Evolutionary conservation across 2,888 invertebrate species (phyloP), one percentile per base, ranked within the genome.

Genomic region (Lasioglossum vierecki): DNA sequence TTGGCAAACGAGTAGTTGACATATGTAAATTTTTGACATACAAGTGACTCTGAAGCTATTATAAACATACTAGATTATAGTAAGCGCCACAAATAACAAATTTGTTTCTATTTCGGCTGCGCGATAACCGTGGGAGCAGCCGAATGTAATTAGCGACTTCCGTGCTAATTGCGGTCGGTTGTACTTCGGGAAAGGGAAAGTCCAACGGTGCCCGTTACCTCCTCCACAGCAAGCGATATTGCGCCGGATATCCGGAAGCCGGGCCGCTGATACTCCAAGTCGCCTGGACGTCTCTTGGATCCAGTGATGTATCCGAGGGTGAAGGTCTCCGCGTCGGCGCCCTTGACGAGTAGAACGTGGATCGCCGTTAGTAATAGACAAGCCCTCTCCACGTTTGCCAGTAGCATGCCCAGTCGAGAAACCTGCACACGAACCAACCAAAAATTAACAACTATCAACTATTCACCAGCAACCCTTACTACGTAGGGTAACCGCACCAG

Each of bases 251-350:
- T 97, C 74, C 96, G 96, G 80, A 96, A 95, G 80, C 97, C 97
- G 15, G 98, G 98, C 85, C 97, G 96, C 81, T 97, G 96, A 94
- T 98, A 98, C 94, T 97, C 97, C 90, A 96, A 95, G 95, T 98
- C 98, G 35, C 97, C 97, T 35, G 97, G 96, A 83, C 96, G 96
- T 85, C 98, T 96, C 93, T 97, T 97, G 18, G 98, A 98, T 6
- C 98, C 98, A 2, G 98, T 98, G 88, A 98, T 95, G 95, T 98
- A 98, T 75, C 98, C 98, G 85, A 98, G 95, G 35, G 96, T 97
- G 94, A 98, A 98, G 75, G 96, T 96, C 91, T 97, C 96, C 44
- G 96, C 95, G 79, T 92, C 89, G 82, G 89, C 91, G 76, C 87
- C 82, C 79, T 87, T 92, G 78, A 90, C 87, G 71, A 92, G 87